Evolutionary conservation across 2,797 vertebrate genomes (phyloP).

Genomic region (Smutsia gigantea): DNA sequence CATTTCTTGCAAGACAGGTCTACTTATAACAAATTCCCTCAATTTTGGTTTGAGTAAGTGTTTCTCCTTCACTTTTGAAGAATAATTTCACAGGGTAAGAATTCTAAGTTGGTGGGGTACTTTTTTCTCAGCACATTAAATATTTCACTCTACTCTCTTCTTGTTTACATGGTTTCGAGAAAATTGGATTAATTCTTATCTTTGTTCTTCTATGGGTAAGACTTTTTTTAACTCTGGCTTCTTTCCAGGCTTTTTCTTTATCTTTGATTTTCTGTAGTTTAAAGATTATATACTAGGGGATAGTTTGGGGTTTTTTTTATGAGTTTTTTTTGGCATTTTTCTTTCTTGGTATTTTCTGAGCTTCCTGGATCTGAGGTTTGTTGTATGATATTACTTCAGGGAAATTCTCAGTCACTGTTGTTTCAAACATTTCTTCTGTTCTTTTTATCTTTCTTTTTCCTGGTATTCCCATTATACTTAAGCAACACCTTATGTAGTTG

Average conservation of each 20-base stretch:
- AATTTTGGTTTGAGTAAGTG: background rate
- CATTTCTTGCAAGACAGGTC: background rate
- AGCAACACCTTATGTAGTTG: background rate
- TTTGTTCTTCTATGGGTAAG: background rate
- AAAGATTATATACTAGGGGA: background rate
- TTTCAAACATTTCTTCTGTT: background rate
- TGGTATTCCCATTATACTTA: background rate
- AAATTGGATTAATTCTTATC: background rate
- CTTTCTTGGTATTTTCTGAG: background rate
- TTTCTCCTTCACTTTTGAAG: slow-evolving; percentile 10
- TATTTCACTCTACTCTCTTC: background rate
- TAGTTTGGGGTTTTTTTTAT: too few relatives aligned
- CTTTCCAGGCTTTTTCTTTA: background rate
- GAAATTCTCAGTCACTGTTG: background rate
- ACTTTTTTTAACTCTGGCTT: background rate
- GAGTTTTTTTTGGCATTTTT: background rate
- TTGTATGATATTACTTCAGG: background rate
- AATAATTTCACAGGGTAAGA: slow-evolving; percentile 23
- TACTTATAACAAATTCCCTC: background rate
- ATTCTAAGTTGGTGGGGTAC: background rate
- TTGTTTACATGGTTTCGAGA: slow-evolving; percentile 15
- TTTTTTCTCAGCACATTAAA: background rate
- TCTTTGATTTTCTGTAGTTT: slow-evolving; percentile 14
- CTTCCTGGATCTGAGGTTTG: background rate
- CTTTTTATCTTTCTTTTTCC: background rate